Conservation (phyloP, 2,888 invertebrate genomes). For the Orchesella flavescens region DNA sequence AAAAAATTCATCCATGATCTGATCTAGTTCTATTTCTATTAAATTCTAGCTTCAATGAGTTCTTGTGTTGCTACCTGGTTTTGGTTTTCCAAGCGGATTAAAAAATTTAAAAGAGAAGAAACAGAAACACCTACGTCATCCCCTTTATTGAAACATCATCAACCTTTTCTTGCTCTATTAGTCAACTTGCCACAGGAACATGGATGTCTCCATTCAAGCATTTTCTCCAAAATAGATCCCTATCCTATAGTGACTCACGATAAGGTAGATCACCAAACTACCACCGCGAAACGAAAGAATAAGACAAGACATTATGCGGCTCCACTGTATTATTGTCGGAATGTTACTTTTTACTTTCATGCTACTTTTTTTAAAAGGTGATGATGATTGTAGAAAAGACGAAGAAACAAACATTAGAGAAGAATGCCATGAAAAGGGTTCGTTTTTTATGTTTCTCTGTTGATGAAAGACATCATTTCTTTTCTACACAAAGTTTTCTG, state of each 20-base stretch:
- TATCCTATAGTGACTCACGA: no score
- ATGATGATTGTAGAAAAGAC: constrained; percentile 35
- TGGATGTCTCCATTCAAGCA: constrained; percentile 1
- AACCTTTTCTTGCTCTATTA: background rate
- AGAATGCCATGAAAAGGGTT: constrained; percentile 30
- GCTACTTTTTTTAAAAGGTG: constrained; percentile 6
- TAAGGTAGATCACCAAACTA: background rate
- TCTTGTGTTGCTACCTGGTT: no score
- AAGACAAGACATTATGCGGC: background rate
- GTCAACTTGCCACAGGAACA: background rate
- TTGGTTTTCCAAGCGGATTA: no score
- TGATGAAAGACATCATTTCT: constrained; percentile 39
- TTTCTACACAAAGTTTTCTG: constrained; percentile 2
- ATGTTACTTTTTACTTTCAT: constrained; percentile 3
- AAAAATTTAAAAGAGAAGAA: no score
- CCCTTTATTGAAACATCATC: constrained; percentile 19
- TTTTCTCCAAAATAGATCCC: background rate
- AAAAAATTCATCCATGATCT: no score
- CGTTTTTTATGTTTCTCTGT: constrained; percentile 20
- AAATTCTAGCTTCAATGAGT: no score
- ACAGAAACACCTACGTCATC: constrained; percentile 13
- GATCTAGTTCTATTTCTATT: no score
- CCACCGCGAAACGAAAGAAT: background rate
- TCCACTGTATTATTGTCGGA: constrained; percentile 40
- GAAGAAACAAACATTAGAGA: constrained; percentile 48